Percentiles rank a stretch among this genome's conserved stretches.
Evolutionary conservation across 2,113 vertebrate genomes (phyloP).

Genomic region (Choloepus hoffmanni): DNA sequence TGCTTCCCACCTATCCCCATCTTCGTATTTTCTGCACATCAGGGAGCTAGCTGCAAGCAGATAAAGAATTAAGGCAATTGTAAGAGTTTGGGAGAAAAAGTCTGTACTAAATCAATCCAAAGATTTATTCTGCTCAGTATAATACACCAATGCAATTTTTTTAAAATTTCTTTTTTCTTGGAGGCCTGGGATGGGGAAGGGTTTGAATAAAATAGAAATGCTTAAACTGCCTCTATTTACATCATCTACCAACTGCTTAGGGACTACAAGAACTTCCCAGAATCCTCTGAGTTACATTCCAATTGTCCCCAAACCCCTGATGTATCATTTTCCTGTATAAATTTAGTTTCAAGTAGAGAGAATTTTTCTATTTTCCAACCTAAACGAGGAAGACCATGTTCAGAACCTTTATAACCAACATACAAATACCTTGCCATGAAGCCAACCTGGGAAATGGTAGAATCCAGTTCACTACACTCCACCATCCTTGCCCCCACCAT

Average conservation of each 20-base stretch:
- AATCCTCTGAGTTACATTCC: slow-evolving; percentile 62
- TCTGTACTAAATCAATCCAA: background rate
- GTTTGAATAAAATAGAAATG: slow-evolving; percentile 59
- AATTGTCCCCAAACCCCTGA: slow-evolving; percentile 23
- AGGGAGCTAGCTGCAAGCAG: background rate
- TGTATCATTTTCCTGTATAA: slow-evolving; percentile 49
- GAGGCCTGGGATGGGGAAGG: background rate
- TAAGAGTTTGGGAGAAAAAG: slow-evolving; percentile 36
- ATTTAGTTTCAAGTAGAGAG: slow-evolving; percentile 29
- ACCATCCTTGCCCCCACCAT: background rate
- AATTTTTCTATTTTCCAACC: slow-evolving; percentile 29
- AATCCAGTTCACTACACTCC: background rate
- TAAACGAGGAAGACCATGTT: background rate
- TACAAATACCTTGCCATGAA: background rate
- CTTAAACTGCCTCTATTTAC: slow-evolving; percentile 22
- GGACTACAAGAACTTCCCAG: slow-evolving; percentile 48
- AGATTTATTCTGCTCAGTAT: background rate
- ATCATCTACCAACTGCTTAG: slow-evolving; percentile 25
- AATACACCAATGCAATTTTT: background rate
- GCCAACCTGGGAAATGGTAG: background rate
- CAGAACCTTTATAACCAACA: background rate
- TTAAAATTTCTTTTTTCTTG: background rate
- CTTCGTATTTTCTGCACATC: background rate
- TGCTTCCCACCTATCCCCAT: too few relatives aligned
- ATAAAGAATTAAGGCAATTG: background rate